A percentile compares a stretch with the other conserved stretches of the same genome.
phyloP scores from a whole-genome alignment of 2,888 invertebrate genomes.

The Tupiocoris notatus region DNA sequence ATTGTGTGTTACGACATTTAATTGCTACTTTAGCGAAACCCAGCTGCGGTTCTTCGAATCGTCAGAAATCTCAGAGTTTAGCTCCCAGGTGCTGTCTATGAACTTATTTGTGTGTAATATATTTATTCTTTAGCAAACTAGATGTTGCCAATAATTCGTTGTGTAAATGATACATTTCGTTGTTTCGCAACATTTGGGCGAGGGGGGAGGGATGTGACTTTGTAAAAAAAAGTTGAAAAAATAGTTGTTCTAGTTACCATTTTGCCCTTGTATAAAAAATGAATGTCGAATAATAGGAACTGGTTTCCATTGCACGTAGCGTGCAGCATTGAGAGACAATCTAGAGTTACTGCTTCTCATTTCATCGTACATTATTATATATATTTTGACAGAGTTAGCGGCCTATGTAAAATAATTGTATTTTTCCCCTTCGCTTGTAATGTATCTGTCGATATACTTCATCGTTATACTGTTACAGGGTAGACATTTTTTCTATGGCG shows the following conservation, averaged over 20 bases:
- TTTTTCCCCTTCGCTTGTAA: constrained; percentile 34
- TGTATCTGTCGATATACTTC: constrained; percentile 34
- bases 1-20: constrained; percentile 16
- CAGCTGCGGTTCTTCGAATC: constrained; percentile 6
- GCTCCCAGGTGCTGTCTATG: constrained; percentile 17
- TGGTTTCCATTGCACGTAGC: constrained; percentile 25
- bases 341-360: constrained; percentile 41
- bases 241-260: constrained; percentile 34
- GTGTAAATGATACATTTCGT: no score
- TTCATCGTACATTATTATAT: constrained; percentile 20
- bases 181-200: no score
- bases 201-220: constrained; percentile 25
- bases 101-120: constrained; percentile 29
- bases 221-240: no score
- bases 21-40: not conserved
- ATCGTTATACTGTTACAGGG: constrained; percentile 39
- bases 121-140: constrained; percentile 26
- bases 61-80: constrained; percentile 5
- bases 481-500: constrained; percentile 34
- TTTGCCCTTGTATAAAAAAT: constrained; percentile 20
- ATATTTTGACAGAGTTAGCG: constrained; percentile 33
- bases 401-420: constrained; percentile 41
- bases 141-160: not conserved
- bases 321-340: constrained; percentile 32
- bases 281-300: not conserved